Conservation (phyloP, 2,797 vertebrate genomes). For the Chaunax sp. region DNA sequence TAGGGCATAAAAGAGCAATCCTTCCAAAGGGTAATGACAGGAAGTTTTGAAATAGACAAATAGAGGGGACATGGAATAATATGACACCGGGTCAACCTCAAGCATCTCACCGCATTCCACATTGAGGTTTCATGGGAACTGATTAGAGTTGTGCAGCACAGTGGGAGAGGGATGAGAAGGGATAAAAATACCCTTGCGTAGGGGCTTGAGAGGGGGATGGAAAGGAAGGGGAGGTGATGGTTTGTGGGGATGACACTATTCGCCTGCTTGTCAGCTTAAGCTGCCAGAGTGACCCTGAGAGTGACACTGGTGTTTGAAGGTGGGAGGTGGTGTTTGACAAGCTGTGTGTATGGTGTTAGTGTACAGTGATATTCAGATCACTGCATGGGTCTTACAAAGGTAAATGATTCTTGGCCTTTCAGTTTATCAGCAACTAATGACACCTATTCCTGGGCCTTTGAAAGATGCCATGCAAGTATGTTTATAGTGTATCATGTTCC, state of each 20-base stretch:
- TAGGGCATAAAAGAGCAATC: background rate
- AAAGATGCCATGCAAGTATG: background rate
- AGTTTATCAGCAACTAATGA: constrained; percentile 17
- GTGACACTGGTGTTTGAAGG: constrained; percentile 47
- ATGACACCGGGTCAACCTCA: constrained; percentile 56
- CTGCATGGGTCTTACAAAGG: constrained; percentile 15
- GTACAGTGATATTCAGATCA: constrained; percentile 33
- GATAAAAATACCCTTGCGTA: constrained; percentile 76
- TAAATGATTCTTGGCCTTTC: constrained; percentile 23
- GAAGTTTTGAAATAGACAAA: constrained; percentile 33
- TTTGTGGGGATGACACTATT: constrained; percentile 65
- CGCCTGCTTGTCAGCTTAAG: constrained; percentile 61
- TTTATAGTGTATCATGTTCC: background rate
- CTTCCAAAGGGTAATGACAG: constrained; percentile 35
- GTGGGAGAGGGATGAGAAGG: constrained; percentile 63
- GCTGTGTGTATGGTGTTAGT: constrained; percentile 40
- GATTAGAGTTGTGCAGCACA: constrained; percentile 65
- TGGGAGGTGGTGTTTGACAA: constrained; percentile 41
- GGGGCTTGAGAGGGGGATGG: constrained; percentile 57
- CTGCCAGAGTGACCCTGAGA: constrained; percentile 65
- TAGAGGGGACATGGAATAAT: constrained; percentile 39
- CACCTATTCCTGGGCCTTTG: constrained; percentile 19
- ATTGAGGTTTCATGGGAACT: constrained; percentile 68
- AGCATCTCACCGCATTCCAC: constrained; percentile 59
- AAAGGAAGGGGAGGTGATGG: constrained; percentile 52